Conservation (phyloP, 2,888 invertebrate species). For the Lysandra bellargus region DNA sequence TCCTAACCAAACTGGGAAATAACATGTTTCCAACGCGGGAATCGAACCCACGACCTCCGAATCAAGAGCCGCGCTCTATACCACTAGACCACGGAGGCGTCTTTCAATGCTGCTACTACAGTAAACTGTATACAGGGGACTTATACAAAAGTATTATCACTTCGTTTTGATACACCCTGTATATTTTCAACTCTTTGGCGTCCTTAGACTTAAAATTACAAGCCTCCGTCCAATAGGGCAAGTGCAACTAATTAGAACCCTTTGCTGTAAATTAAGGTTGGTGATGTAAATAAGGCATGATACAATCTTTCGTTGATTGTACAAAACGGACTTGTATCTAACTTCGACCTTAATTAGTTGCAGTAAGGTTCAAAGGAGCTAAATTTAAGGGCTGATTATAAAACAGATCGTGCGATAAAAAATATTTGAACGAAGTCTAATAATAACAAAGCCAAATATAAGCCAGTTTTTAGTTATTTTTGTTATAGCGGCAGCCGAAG, state of each 20-base stretch:
- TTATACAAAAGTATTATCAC: too few species aligned
- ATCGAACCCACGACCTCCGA: too few species aligned
- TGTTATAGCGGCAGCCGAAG: too few species aligned
- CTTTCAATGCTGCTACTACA: too few species aligned
- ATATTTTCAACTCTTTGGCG: too few species aligned
- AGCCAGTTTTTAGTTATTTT: too few species aligned
- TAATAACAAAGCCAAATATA: background rate
- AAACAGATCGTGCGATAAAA: background rate
- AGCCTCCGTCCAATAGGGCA: background rate
- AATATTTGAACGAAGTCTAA: background rate
- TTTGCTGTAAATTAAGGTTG: background rate
- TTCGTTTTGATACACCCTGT: too few species aligned
- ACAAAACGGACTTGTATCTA: background rate
- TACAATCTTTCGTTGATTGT: background rate
- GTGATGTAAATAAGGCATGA: background rate
- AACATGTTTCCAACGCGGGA: too few species aligned
- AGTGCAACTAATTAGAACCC: background rate
- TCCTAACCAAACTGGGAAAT: too few species aligned
- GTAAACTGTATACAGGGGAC: too few species aligned
- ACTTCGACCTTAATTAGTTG: background rate
- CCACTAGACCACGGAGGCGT: too few species aligned
- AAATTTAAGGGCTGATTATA: background rate
- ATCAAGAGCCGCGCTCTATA: too few species aligned
- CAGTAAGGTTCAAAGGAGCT: background rate
- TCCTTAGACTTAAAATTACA: background rate